phyloP scores from a whole-genome alignment of 2,113 vertebrate species.

The Lanius collurio region DNA sequence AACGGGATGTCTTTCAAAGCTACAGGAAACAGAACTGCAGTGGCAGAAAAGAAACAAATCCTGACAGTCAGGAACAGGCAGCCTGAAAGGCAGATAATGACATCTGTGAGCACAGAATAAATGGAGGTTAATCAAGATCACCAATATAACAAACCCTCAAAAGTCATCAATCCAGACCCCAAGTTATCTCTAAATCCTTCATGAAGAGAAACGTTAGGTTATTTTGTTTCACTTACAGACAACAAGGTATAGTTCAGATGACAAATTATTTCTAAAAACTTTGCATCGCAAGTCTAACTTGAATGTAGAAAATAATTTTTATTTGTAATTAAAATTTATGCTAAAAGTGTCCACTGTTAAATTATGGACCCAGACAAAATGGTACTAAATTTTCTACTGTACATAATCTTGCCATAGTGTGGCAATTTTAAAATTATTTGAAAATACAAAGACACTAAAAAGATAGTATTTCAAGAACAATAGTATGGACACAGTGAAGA shows the following conservation, averaged over 20 bases:
- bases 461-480: not conserved
- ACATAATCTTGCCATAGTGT: not conserved
- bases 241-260: not conserved
- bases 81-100: not conserved
- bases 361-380: not conserved
- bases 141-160: not conserved
- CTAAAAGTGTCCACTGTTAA: not conserved
- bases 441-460: constrained; percentile 28
- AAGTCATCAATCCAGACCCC: not conserved
- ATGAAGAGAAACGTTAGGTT: not conserved
- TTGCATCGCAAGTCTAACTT: not conserved
- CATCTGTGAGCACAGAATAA: rapidly evolving
- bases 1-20: not conserved
- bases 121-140: not conserved
- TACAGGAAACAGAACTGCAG: not conserved
- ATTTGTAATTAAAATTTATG: not conserved
- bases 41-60: not conserved
- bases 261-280: not conserved
- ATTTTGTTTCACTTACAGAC: not conserved
- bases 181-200: not conserved
- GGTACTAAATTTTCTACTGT: not conserved
- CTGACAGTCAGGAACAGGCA: rapidly evolving
- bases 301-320: constrained; percentile 10
- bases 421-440: not conserved
- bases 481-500: not conserved